phyloP scores from a whole-genome alignment of 1,140 invertebrate species.

The Bilobella aurantiaca region DNA sequence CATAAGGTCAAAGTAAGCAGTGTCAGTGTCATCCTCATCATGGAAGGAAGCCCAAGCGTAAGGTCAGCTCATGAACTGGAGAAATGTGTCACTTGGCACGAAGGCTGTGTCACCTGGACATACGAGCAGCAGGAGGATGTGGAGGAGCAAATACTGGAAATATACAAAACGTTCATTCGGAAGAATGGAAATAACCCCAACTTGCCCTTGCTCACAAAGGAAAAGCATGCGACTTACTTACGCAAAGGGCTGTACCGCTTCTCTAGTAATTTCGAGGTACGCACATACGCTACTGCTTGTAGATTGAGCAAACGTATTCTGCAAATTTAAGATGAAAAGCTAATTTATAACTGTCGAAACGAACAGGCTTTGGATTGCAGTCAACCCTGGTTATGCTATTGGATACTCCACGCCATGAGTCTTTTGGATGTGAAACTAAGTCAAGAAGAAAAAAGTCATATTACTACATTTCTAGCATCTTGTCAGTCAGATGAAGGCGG shows the following conservation, averaged over 20 bases:
- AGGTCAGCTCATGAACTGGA: no score
- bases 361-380: constrained; percentile 78
- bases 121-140: constrained; percentile 11
- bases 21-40: no score
- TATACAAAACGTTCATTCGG: neutral
- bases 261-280: constrained; percentile 5
- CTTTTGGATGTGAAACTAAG: constrained; percentile 63
- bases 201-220: neutral
- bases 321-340: neutral
- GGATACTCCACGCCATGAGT: constrained; percentile 84
- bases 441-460: constrained; percentile 52
- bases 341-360: neutral
- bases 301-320: no score
- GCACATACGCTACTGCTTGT: neutral
- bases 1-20: no score
- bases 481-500: constrained; percentile 57
- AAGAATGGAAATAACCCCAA: neutral
- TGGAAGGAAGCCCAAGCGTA: no score
- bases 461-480: constrained; percentile 56
- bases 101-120: neutral
- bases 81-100: neutral
- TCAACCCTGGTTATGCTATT: constrained; percentile 88
- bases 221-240: constrained; percentile 2
- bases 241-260: neutral
- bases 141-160: constrained; percentile 5